These are phyloP conservation scores for Hirudo medicinalis DNA, from an alignment of 1,140 invertebrate species.

Conservation along the genomic window DNA sequence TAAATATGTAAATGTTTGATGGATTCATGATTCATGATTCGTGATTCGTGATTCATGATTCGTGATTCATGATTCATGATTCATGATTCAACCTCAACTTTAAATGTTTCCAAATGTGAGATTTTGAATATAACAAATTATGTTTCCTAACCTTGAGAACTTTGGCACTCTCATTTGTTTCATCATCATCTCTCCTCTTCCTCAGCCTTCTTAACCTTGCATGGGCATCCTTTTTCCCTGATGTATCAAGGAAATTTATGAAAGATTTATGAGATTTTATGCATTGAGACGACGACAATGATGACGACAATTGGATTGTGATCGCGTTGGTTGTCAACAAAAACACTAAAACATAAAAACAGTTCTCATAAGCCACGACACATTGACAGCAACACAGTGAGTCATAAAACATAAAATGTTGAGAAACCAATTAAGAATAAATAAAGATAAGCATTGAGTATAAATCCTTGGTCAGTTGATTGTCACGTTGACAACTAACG, in stretches of 20 bases:
- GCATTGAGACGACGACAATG: too few relatives aligned
- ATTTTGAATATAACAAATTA: neutral
- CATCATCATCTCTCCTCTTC: conserved; percentile 51
- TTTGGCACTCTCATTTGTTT: conserved; percentile 76
- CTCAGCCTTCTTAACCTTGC: conserved; percentile 60
- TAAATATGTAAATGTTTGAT: too few relatives aligned
- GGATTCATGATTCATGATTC: neutral
- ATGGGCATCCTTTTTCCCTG: conserved; percentile 65
- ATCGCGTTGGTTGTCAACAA: too few relatives aligned
- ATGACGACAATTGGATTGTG: too few relatives aligned
- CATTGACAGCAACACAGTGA: neutral
- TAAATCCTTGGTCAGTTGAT: too few relatives aligned
- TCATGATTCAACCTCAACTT: neutral
- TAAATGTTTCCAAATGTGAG: neutral
- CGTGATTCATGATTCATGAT: neutral
- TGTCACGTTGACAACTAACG: neutral
- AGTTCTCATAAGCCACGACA: neutral
- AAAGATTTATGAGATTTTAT: too few relatives aligned
- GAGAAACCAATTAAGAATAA: too few relatives aligned
- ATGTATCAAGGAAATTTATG: conserved; percentile 14
- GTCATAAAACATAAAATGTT: too few relatives aligned
- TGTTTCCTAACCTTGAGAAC: conserved; percentile 59
- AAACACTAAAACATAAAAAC: neutral
- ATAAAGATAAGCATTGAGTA: too few relatives aligned
- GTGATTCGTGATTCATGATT: neutral